Evolutionary conservation across 2,888 invertebrate species (phyloP), one percentile per base, ranked within the genome.

Genomic region (Tetrapedia diversipes): DNA sequence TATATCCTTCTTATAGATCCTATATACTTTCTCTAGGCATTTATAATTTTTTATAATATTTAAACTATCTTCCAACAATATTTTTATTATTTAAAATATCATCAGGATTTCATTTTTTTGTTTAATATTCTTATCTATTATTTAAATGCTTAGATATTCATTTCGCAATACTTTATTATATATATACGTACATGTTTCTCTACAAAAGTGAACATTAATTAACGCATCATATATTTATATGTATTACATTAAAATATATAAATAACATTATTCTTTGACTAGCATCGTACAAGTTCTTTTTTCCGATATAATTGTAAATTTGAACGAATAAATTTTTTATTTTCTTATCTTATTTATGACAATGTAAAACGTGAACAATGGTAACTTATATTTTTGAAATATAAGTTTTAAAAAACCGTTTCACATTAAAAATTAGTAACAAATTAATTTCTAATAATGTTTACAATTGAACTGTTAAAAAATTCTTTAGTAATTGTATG

Each of bases 201-300:
- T 84, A 84, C 80, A 79, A 79, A 81, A 69, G 69, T 81, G 80
- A 80, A 84, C 67, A 79, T 73, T 56, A 70, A 77, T 79, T 70
- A 79, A 82, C 74, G 32, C 47, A 81, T 43, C 37, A 49, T 71
- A 76, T 76, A 71, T n/a, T n/a, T n/a, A 71, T 70, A 11, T 32
- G 60, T 73, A 51, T n/a, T n/a, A n/a, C n/a, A 27, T 54, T 60
- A 65, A 24, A 45, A 67, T 72, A 77, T 60, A 45, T 45, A 47
- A 47, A 53, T 67, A 71, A 81, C 45, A 63, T 72, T 65, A 57
- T 67, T 53, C 76, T 72, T 32, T 49, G 65, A 72, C 64, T 75
- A 65, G 64, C 11, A 70, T 72, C 54, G 16, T 45, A 51, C 65
- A 73, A 69, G 61, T 49, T 56, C 29, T 19, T 47, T 37, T 51